Evolutionary conservation across 2,113 vertebrate species (phyloP), one percentile per base, ranked within the genome.

Genomic region (Hypocryptadius cinnamomeus): DNA sequence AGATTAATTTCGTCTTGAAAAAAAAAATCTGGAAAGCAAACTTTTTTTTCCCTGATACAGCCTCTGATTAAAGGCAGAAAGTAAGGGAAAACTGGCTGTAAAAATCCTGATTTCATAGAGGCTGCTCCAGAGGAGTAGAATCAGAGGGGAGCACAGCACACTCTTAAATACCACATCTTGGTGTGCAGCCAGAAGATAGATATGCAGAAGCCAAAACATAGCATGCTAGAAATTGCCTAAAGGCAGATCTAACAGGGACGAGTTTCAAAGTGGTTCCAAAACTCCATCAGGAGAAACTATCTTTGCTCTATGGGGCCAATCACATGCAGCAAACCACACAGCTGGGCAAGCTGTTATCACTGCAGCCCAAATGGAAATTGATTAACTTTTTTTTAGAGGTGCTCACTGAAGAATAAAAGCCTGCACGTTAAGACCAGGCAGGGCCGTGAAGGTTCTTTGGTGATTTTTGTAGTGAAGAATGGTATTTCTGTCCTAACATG

Each of bases 221-320:
- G 28, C 27, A 56, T 5, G 57, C 30, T 25, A 74, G 28, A 54
- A 91, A 44, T 11, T 66, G 56, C 73, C 80, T 78, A 35, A 59
- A 89, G 80, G 40, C 56, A 85, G 63, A 65, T 77, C 30, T 24
- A 71, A 56, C 24, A 87, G 57, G 15, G 28, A 68, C 0, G 1
- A 69, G 53, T 66, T 93, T 85, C 69, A 44, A 51, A 76, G 47
- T 5, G 69, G 24, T 44, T 86, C 61, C 28, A 89, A 91, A 92
- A 85, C 60, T 12, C 18, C 35, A 65, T 42, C 25, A 56, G 14
- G 24, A 93, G 8, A 61, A 87, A 37, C 57, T 59, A 56, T 61
- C 51, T 91, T 61, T 59, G 78, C 33, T 76, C 27, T 22, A 6
- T 3, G 0, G n/a, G 54, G 31, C 50, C 63, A 85, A 77, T 27